phyloP scores from a whole-genome alignment of 2,113 vertebrate genomes.

The Ancistrus triradiatus region DNA sequence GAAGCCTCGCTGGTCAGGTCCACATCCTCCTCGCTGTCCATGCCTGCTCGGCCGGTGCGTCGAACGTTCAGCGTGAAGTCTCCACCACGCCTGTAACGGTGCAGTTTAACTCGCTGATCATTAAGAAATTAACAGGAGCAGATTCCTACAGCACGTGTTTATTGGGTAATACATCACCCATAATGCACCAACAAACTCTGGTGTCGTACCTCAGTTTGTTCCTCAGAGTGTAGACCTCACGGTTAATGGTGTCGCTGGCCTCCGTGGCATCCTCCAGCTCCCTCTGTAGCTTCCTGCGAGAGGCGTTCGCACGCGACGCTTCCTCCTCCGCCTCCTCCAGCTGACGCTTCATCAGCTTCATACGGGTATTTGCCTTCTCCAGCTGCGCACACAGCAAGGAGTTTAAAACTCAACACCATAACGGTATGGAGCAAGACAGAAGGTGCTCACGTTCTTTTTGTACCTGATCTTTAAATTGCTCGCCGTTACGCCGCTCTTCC shows the following conservation, averaged over 20 bases:
- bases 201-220: constrained; percentile 75
- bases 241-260: constrained; percentile 74
- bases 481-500: constrained; percentile 84
- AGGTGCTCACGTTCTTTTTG: background rate
- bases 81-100: constrained; percentile 57
- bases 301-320: constrained; percentile 72
- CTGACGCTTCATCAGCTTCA: constrained; percentile 84
- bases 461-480: constrained; percentile 92
- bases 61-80: constrained; percentile 55
- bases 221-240: constrained; percentile 77
- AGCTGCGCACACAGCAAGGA: constrained; percentile 54
- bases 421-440: too few species aligned
- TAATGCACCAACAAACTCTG: background rate
- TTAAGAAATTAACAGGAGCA: background rate
- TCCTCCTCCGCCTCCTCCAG: constrained; percentile 86
- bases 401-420: too few species aligned
- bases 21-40: constrained; percentile 67
- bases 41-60: constrained; percentile 49
- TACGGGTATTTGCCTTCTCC: constrained; percentile 74
- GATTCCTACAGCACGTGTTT: background rate
- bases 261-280: constrained; percentile 81
- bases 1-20: constrained; percentile 44
- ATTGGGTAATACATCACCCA: too few species aligned
- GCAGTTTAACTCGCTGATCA: too few species aligned
- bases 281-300: constrained; percentile 76